These are phyloP conservation scores for Myoxocephalus aenaeus DNA, from an alignment of 2,797 vertebrate genomes.

Conservation along the genomic window DNA sequence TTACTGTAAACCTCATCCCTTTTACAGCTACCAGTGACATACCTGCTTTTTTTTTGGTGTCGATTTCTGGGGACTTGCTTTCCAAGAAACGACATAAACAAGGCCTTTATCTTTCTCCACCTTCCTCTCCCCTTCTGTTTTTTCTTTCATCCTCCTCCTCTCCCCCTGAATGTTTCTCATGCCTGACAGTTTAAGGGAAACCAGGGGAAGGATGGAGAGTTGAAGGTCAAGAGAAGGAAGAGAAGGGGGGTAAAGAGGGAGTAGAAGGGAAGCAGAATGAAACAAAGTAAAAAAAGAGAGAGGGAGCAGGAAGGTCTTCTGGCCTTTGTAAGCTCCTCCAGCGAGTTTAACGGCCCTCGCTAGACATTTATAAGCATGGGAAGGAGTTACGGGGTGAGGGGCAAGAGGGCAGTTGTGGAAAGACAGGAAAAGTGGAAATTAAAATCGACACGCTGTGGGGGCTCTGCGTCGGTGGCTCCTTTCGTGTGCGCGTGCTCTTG, in stretches of 20 bases:
- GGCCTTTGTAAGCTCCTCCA: constrained; percentile 74
- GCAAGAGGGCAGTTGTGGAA: constrained; percentile 51
- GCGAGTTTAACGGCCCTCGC: constrained; percentile 69
- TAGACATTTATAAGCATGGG: constrained; percentile 77
- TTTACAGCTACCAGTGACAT: constrained; percentile 29
- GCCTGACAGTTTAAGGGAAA: constrained; percentile 55
- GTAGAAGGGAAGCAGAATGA: constrained; percentile 12
- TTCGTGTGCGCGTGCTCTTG: constrained; percentile 8
- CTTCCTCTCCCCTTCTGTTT: constrained; percentile 16
- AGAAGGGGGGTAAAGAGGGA: constrained; percentile 10
- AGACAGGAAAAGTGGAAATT: constrained; percentile 71
- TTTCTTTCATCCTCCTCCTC: constrained; percentile 50
- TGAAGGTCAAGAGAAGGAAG: constrained; percentile 63
- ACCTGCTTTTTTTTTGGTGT: constrained; percentile 20
- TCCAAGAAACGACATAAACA: constrained; percentile 43
- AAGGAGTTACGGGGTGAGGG: constrained; percentile 54
- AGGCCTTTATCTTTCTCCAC: constrained; percentile 38
- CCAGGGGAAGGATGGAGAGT: constrained; percentile 57
- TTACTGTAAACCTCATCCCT: constrained; percentile 46
- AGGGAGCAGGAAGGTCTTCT: constrained; percentile 58
- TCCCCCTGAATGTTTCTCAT: constrained; percentile 39
- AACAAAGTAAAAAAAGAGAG: constrained; percentile 34
- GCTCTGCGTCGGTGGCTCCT: constrained; percentile 48
- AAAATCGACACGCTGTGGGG: constrained; percentile 60
- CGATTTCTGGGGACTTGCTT: constrained; percentile 13